Evolutionary conservation across 2,797 vertebrate genomes (phyloP), one percentile per base, ranked within the genome.

Genomic region (Nyctibius grandis): DNA sequence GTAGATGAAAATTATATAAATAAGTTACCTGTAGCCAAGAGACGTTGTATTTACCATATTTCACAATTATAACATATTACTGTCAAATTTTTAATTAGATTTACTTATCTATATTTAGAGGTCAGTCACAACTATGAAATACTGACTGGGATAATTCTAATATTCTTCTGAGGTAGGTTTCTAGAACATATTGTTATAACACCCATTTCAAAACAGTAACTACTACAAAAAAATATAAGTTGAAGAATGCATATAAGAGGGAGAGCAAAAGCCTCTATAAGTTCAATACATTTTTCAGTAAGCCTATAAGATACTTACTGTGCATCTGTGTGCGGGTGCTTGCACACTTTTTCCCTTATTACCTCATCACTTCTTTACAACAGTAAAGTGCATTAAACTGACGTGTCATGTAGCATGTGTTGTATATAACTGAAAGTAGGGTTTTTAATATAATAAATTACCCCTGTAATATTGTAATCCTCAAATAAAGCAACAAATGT

Each of bases 401-500:
- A 93, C 6, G 31, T 76, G 79, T 81, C 73, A 96, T 85, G 95
- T 97, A 97, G 98, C 97, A 96, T 95, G 97, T 97, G 89, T 84
- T 97, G 92, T 98, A 97, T 96, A 97, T 86, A 98, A 97, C 96
- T 94, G 88, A 97, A 97, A 96, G 95, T 95, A 98, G 95, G 85
- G 31, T 50, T 79, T 95, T 93, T 93, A 98, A 97, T 97, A 97
- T 97, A 97, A 97, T 95, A 96, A 94, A 97, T 96, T 97, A 97
- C 76, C 88, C 92, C 94, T 97, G 97, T 98, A 97, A 97, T 95
- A 91, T 57, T 96, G 93, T 93, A 97, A 95, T 94, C 83, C 89
- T 96, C 97, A 96, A 98, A 98, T 98, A 98, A 98, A 97, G 96
- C 96, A 96, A 90, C 69, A 65, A 85, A 93, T 92, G 89, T 88